Base-by-base conservation (phyloP, 2,888 invertebrate genomes). In the Gryllus longicercus region DNA sequence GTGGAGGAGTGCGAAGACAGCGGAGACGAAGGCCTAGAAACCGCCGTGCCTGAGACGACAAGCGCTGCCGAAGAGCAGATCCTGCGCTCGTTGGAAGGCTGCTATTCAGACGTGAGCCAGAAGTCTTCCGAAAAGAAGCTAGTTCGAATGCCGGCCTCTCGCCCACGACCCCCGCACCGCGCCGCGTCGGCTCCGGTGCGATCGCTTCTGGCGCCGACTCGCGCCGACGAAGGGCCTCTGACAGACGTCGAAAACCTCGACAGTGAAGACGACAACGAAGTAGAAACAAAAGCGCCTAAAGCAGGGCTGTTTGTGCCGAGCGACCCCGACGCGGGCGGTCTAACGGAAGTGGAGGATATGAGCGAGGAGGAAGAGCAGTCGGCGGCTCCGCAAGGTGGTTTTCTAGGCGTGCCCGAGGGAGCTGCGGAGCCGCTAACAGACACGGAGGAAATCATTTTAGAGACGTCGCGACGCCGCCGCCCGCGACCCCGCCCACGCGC, bases 211-310 rank as follows among this genome's bases (percentile, higher is more conserved):
- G 63, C 63, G 16, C 78, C 76, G 25, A 80, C 79, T 2, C 16
- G 21, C 50, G 77, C 79, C 14, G 25, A 76, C 23, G 88, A 84
- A 77, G 85, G 88, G 76, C 86, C 86, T 1, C 38, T 87, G 2
- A 90, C 90, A 10, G 89, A 90, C 83, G 84, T 88, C 21, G 90
- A 90, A 84, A 63, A 63, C 63, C 63, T 63, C 63, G 63, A 63
- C 63, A 49, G 63, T 84, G n/a, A 83, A 83, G 79, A 82, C 79
- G 63, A 63, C 10, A 49, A 74, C 84, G n/a, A 83, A 83, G 79
- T 82, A 79, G 14, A 81, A 83, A 50, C 82, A 82, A 75, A 83
- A 80, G 49, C 83, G 86, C n/a, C 63, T 63, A 63, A 63, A 63
- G 63, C 16, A 8, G 83, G 83, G n/a, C 80, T 84, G n/a, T 81